Evolutionary conservation across 2,888 invertebrate genomes (phyloP).

Genomic region (Melanostoma mellinum): DNA sequence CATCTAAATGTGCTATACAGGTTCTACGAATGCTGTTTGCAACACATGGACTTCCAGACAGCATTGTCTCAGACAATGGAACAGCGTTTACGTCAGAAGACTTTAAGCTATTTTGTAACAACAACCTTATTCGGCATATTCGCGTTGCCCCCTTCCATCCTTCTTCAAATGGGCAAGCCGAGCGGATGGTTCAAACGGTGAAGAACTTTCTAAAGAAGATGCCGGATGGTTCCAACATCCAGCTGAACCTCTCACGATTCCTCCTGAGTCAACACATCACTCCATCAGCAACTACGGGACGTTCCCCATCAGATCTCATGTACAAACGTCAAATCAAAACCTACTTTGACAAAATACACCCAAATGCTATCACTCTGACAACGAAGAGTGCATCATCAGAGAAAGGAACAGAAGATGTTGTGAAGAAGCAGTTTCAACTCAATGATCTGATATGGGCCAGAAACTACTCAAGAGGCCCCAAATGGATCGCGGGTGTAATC

Average conservation of each 20-base stretch:
- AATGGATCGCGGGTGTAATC: not conserved
- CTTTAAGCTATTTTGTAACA: slow-evolving; percentile 25
- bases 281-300: not conserved
- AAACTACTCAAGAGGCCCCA: slow-evolving; percentile 3
- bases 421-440: not conserved
- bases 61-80: slow-evolving; percentile 51
- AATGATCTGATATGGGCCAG: not conserved
- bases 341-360: too few relatives aligned
- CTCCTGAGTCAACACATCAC: slow-evolving; percentile 35
- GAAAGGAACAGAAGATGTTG: not conserved
- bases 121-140: slow-evolving; percentile 46
- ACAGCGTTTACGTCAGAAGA: slow-evolving; percentile 61
- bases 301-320: too few relatives aligned
- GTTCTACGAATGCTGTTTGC: slow-evolving; percentile 31
- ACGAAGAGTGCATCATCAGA: too few relatives aligned
- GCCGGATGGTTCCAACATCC: slow-evolving; percentile 5
- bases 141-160: slow-evolving; percentile 45
- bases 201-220: slow-evolving; percentile 33
- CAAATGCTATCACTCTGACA: too few relatives aligned
- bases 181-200: not conserved
- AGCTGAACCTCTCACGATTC: slow-evolving; percentile 18
- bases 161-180: slow-evolving; percentile 10
- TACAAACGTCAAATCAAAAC: too few relatives aligned
- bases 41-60: slow-evolving; percentile 47
- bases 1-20: slow-evolving; percentile 18